Conservation (phyloP, 2,113 vertebrate genomes). For the Chelonoidis abingdonii region DNA sequence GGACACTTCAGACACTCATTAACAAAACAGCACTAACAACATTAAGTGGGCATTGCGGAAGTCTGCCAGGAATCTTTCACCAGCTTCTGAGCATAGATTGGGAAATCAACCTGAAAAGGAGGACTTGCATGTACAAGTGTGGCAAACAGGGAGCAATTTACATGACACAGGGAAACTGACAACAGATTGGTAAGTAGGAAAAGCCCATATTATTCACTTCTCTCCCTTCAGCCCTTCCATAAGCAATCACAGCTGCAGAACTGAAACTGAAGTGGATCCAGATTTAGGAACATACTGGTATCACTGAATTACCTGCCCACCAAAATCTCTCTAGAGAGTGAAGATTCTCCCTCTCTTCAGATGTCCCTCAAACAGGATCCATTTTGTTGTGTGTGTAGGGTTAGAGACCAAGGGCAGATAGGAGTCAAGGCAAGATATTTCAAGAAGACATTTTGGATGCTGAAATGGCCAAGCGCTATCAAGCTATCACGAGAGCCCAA, state of each 20-base stretch:
- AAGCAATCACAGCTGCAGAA: not conserved
- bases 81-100: rapidly evolving
- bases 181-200: not conserved
- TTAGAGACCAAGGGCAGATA: not conserved
- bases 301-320: not conserved
- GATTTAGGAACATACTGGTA: rapidly evolving
- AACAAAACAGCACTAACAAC: not conserved
- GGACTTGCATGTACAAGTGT: not conserved
- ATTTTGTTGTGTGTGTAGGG: not conserved
- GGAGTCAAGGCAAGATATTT: not conserved
- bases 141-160: not conserved
- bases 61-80: not conserved
- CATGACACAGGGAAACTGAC: not conserved
- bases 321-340: not conserved
- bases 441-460: not conserved
- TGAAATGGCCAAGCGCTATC: not conserved
- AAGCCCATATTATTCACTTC: not conserved
- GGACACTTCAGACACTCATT: not conserved
- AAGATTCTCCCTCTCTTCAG: not conserved
- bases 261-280: not conserved
- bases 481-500: not conserved
- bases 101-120: not conserved
- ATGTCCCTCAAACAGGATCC: not conserved
- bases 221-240: not conserved
- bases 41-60: not conserved